These are phyloP conservation scores for Strongylocentrotus purpuratus DNA, from an alignment of 35 echinoderm and acorn worm genomes.

Conservation along the genomic window DNA sequence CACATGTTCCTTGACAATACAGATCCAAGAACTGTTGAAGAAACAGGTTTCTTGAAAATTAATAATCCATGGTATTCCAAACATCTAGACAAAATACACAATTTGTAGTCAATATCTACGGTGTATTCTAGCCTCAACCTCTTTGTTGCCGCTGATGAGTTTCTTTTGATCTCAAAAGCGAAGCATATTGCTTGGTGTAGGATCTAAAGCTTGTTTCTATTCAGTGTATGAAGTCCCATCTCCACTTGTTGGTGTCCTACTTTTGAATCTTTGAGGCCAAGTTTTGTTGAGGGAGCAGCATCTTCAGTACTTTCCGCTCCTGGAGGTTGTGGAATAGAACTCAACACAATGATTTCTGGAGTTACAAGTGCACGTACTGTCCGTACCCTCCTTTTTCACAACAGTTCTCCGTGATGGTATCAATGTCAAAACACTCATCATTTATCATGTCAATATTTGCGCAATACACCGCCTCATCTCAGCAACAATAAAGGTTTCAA, in stretches of 20 bases:
- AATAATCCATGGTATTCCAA: no score
- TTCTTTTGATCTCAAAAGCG: background rate
- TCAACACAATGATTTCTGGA: background rate
- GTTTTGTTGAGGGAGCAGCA: background rate
- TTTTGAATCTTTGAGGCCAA: background rate
- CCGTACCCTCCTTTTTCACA: background rate
- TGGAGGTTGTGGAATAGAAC: no score
- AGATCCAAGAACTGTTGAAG: no score
- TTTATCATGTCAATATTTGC: slow-evolving; percentile 3
- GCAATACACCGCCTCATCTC: background rate
- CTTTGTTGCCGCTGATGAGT: background rate
- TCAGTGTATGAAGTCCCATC: background rate
- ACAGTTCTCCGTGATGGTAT: background rate
- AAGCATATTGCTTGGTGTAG: background rate
- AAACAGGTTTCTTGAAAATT: no score
- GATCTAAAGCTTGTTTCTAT: background rate
- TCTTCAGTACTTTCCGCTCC: background rate
- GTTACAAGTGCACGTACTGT: background rate
- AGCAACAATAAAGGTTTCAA: background rate
- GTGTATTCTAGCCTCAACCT: no score
- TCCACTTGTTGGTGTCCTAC: background rate
- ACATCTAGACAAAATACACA: no score
- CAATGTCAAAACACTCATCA: slow-evolving; percentile 2
- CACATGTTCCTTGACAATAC: no score
- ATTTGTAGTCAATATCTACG: no score